phyloP scores from a whole-genome alignment of 2,888 invertebrate genomes.

The Hypercompe scribonia region DNA sequence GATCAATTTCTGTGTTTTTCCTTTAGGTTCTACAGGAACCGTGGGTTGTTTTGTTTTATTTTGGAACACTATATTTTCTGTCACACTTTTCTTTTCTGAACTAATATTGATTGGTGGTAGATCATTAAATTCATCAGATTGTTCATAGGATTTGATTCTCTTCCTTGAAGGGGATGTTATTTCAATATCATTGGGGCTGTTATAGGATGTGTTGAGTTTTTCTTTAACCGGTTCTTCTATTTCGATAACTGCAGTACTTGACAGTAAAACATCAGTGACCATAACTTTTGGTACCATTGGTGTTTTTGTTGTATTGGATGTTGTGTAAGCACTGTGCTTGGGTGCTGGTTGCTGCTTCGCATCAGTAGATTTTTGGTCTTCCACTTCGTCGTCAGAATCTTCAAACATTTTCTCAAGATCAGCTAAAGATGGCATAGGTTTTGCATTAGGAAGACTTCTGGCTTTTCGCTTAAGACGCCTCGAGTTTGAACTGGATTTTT shows the following conservation, averaged over 20 bases:
- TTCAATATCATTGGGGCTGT: not conserved
- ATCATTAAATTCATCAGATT: not conserved
- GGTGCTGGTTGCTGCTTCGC: not conserved
- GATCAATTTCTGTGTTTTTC: not conserved
- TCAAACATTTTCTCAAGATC: constrained; percentile 62
- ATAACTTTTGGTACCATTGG: not conserved
- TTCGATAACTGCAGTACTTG: constrained; percentile 27
- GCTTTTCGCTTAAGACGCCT: constrained; percentile 20
- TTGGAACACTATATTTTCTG: not conserved
- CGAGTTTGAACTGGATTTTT: constrained; percentile 9
- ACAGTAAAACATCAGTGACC: constrained; percentile 2
- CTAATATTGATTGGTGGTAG: not conserved
- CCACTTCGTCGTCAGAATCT: constrained; percentile 52
- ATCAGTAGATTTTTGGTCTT: not conserved
- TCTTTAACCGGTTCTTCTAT: constrained; percentile 24
- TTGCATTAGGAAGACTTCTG: constrained; percentile 52
- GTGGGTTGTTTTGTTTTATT: not conserved
- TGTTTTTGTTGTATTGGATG: not conserved
- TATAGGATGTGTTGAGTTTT: not conserved
- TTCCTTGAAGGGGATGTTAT: constrained; percentile 45
- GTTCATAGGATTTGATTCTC: constrained; percentile 39
- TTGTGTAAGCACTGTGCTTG: not conserved
- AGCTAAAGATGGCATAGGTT: constrained; percentile 58
- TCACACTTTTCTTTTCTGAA: not conserved
- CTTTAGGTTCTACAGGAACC: not conserved